These are phyloP conservation scores for Selenia dentaria DNA, from an alignment of 2,888 invertebrate species.

Conservation along the genomic window DNA sequence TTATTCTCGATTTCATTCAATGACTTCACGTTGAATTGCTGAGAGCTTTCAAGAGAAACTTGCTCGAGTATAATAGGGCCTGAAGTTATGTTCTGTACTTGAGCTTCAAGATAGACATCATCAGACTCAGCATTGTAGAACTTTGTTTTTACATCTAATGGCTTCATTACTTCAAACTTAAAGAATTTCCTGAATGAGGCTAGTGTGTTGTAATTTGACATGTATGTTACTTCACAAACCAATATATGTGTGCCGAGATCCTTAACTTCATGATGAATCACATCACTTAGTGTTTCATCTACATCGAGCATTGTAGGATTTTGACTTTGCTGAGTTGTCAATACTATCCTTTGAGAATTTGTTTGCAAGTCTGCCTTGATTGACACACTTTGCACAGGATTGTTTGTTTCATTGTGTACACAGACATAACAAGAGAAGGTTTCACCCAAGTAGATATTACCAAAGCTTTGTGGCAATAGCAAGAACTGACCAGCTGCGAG, in stretches of 20 bases:
- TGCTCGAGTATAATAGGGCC: constrained; percentile 97
- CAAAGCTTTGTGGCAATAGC: constrained; percentile 97
- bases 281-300: constrained; percentile 95
- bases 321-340: constrained; percentile 90
- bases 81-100: constrained; percentile 96
- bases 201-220: constrained; percentile 88
- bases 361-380: constrained; percentile 98
- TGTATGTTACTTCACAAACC: constrained; percentile 98
- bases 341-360: constrained; percentile 92
- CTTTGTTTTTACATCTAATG: constrained; percentile 99
- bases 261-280: constrained; percentile 99
- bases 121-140: constrained; percentile 97
- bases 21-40: constrained; percentile 92
- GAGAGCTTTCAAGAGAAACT: constrained; percentile 96
- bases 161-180: constrained; percentile 98
- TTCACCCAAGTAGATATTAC: constrained; percentile 98
- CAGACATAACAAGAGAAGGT: constrained; percentile 99
- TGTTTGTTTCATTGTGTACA: constrained; percentile 97
- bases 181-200: constrained; percentile 98
- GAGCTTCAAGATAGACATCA: constrained; percentile 89
- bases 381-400: constrained; percentile 91
- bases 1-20: constrained; percentile 88
- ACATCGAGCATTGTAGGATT: constrained; percentile 86
- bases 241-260: constrained; percentile 99
- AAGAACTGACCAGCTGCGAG: constrained; percentile 95